These are phyloP conservation scores for Campopleginae sp. DNA, from an alignment of 2,888 invertebrate genomes.

Conservation along the genomic window DNA sequence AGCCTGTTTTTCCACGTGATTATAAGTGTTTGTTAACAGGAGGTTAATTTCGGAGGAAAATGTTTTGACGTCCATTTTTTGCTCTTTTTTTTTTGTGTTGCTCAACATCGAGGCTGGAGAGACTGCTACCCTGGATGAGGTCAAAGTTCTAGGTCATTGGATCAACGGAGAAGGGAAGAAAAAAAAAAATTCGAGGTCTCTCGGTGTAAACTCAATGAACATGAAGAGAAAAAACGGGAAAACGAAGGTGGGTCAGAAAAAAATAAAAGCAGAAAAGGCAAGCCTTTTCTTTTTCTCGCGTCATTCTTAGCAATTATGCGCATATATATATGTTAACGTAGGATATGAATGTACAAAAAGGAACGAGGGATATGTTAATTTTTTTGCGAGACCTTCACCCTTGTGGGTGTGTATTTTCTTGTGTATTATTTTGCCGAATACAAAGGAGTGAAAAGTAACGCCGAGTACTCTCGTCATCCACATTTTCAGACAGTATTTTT, in stretches of 20 bases:
- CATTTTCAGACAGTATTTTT: not conserved
- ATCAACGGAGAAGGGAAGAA: constrained; percentile 38
- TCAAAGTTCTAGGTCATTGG: constrained; percentile 54
- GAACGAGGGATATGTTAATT: constrained; percentile 21
- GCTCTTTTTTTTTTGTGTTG: constrained; percentile 24
- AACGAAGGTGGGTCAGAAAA: not conserved
- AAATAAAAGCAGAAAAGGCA: not conserved
- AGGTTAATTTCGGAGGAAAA: not conserved
- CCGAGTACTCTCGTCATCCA: not conserved
- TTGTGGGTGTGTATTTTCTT: constrained; percentile 35
- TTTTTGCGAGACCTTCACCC: constrained; percentile 38
- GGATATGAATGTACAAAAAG: not conserved
- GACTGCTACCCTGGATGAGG: not conserved
- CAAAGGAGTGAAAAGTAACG: constrained; percentile 27
- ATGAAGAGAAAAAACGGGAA: not conserved
- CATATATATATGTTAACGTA: constrained; percentile 1
- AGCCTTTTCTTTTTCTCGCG: not conserved
- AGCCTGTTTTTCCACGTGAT: not conserved
- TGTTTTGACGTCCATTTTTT: constrained; percentile 1
- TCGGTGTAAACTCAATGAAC: constrained; percentile 3
- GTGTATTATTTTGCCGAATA: not conserved
- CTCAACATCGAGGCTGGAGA: constrained; percentile 17
- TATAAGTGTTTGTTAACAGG: not conserved
- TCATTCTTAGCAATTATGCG: constrained; percentile 25
- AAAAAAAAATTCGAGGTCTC: constrained; percentile 55